A percentile compares a stretch with the other conserved stretches of the same genome.
These are phyloP conservation scores for Siniperca undulata DNA, from an alignment of 2,797 vertebrate genomes.

Conservation along the genomic window DNA sequence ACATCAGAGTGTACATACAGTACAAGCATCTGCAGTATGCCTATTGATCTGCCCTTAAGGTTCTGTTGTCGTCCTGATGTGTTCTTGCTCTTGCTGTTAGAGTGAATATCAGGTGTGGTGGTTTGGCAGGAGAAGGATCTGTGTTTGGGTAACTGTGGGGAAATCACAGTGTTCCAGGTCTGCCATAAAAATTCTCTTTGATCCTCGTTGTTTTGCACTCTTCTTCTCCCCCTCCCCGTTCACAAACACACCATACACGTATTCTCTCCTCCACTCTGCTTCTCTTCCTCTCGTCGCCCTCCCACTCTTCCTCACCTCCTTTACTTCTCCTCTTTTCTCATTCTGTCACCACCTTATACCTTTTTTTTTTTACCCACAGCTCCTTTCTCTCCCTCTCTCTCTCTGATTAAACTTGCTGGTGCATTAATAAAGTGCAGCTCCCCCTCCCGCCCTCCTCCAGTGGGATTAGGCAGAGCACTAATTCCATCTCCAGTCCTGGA, in stretches of 20 bases:
- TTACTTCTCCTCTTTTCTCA: slow-evolving; percentile 32
- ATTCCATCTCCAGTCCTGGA: slow-evolving; percentile 83
- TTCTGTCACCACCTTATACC: slow-evolving; percentile 40
- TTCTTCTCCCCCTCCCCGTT: slow-evolving; percentile 3
- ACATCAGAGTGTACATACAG: not conserved
- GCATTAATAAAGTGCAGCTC: slow-evolving; percentile 82
- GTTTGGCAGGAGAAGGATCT: slow-evolving; percentile 35
- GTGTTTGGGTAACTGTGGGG: slow-evolving; percentile 39
- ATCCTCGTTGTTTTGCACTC: slow-evolving; percentile 50
- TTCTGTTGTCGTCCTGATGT: slow-evolving; percentile 11
- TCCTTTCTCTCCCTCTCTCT: slow-evolving; percentile 28
- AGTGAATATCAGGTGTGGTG: slow-evolving; percentile 48
- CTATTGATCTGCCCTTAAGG: slow-evolving; percentile 48
- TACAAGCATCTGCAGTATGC: slow-evolving; percentile 14
- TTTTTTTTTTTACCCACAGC: not conserved
- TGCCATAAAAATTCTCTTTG: slow-evolving; percentile 63
- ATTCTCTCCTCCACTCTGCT: slow-evolving; percentile 10
- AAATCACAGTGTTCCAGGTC: slow-evolving; percentile 45
- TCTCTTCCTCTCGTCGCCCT: slow-evolving; percentile 41
- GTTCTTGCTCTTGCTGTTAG: slow-evolving; percentile 11
- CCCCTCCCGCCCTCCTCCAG: slow-evolving; percentile 73
- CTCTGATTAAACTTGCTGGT: slow-evolving; percentile 77
- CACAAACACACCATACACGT: slow-evolving; percentile 32
- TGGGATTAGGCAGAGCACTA: slow-evolving; percentile 85
- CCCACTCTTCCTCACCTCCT: slow-evolving; percentile 28